Conservation (phyloP, 2,113 vertebrate genomes). For the Strix aluco region DNA sequence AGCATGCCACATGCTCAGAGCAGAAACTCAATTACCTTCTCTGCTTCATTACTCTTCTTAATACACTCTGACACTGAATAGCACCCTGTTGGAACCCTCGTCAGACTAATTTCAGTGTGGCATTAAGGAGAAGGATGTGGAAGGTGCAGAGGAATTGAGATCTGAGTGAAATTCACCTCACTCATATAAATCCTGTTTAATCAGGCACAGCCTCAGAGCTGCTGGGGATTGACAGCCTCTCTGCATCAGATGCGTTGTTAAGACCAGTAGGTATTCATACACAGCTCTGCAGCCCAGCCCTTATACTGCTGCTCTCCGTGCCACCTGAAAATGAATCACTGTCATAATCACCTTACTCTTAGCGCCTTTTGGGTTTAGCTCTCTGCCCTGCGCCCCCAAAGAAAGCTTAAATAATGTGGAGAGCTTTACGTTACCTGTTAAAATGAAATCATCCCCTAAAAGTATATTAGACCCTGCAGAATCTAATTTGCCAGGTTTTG, state of each 20-base stretch:
- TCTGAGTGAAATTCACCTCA: slow-evolving; percentile 16
- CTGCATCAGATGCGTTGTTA: background rate
- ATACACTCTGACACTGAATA: slow-evolving; percentile 37
- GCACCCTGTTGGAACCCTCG: slow-evolving; percentile 20
- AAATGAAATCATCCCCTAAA: background rate
- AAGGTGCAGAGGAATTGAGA: slow-evolving; percentile 26
- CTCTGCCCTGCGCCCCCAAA: background rate
- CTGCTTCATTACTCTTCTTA: slow-evolving; percentile 59
- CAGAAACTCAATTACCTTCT: slow-evolving; percentile 39
- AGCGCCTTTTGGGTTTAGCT: background rate
- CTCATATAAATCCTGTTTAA: slow-evolving; percentile 48
- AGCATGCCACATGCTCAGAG: slow-evolving; percentile 29
- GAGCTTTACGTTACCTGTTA: background rate
- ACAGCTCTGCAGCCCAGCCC: background rate
- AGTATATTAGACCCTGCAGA: background rate
- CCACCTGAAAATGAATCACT: background rate
- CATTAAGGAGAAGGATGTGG: slow-evolving; percentile 33
- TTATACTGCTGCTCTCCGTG: background rate
- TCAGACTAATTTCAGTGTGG: slow-evolving; percentile 42
- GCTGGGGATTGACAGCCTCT: slow-evolving; percentile 1
- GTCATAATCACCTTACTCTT: background rate
- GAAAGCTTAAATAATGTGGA: background rate
- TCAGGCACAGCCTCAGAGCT: background rate
- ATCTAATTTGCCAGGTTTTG: background rate
- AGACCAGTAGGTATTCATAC: background rate